phyloP scores from a whole-genome alignment of 2,113 vertebrate species.

The Microcebus griseorufus region DNA sequence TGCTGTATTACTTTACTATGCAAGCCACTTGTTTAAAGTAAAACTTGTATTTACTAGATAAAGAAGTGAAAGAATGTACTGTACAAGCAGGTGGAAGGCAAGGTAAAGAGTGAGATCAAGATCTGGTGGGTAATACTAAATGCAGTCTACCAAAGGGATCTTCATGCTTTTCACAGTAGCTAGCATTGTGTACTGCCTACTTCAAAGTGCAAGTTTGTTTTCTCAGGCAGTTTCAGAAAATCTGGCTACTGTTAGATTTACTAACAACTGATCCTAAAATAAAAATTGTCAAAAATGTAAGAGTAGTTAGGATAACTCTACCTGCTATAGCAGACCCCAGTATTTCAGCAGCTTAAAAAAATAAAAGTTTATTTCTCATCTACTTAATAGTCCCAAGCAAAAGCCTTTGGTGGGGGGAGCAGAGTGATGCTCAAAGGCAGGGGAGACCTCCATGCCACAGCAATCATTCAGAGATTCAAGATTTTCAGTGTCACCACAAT shows the following conservation, averaged over 20 bases:
- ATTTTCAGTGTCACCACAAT: neutral
- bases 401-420: neutral
- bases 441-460: neutral
- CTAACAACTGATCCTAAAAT: neutral
- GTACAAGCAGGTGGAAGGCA: neutral
- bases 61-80: neutral
- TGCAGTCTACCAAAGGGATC: neutral
- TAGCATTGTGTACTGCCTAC: fast-evolving
- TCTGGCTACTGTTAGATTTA: neutral
- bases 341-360: slow-evolving; percentile 12
- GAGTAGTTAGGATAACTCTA: neutral
- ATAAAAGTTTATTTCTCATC: neutral
- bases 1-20: neutral
- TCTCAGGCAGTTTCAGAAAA: neutral
- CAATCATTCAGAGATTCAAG: neutral
- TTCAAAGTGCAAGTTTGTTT: neutral
- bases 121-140: neutral
- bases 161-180: neutral
- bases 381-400: neutral
- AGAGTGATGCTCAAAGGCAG: neutral
- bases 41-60: neutral
- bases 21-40: neutral
- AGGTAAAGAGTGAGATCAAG: neutral
- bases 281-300: neutral
- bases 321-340: neutral